Evolutionary conservation across 1,140 invertebrate genomes (phyloP).

Genomic region (Batillaria attramentaria): DNA sequence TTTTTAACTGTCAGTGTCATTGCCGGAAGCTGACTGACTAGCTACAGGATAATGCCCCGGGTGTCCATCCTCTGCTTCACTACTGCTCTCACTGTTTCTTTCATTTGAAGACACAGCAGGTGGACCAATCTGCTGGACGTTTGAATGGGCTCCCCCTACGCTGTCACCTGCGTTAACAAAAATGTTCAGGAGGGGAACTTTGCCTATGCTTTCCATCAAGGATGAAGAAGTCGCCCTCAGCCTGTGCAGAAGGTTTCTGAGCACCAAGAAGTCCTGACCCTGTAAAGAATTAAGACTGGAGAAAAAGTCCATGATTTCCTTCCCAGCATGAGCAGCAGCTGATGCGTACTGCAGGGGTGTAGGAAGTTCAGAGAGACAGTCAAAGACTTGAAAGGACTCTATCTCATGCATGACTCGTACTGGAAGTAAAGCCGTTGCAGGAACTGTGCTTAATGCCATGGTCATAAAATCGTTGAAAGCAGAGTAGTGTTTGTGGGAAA

Average conservation of each 20-base stretch:
- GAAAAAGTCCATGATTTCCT: neutral
- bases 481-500: slow-evolving; percentile 3
- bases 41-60: no score
- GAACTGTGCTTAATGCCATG: neutral
- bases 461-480: slow-evolving; percentile 17
- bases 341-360: slow-evolving; percentile 1
- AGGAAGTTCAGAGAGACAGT: neutral
- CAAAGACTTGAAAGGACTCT: slow-evolving; percentile 11
- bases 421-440: neutral
- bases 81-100: no score
- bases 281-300: neutral
- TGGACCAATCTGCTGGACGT: no score
- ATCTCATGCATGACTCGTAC: neutral
- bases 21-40: no score
- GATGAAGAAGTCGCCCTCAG: neutral
- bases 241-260: neutral
- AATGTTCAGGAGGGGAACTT: neutral
- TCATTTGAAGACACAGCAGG: no score
- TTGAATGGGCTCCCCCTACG: no score
- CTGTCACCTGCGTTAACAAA: no score
- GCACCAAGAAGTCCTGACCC: neutral
- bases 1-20: no score
- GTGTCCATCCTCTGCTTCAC: no score
- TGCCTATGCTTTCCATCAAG: neutral
- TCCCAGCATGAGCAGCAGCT: neutral